phyloP scores from a whole-genome alignment of 2,888 invertebrate genomes.

The Noctua janthina region DNA sequence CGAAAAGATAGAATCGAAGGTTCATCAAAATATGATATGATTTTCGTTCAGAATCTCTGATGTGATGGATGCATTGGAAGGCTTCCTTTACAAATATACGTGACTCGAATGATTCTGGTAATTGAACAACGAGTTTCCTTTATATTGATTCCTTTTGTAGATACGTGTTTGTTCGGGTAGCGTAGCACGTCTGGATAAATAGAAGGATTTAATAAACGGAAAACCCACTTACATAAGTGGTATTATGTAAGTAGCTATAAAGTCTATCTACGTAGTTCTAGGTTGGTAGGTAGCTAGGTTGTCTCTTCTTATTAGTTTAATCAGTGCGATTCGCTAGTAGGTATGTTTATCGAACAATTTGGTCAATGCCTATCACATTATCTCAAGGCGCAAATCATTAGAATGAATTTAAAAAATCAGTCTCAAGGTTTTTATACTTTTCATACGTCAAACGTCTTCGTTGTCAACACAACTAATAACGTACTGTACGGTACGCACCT shows the following conservation, averaged over 20 bases:
- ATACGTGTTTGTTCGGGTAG: slow-evolving; percentile 8
- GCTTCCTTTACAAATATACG: slow-evolving; percentile 70
- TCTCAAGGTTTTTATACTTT: slow-evolving; percentile 36
- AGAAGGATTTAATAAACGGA: neutral
- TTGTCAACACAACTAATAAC: slow-evolving; percentile 1
- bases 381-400: slow-evolving; percentile 47
- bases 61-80: slow-evolving; percentile 56
- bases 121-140: slow-evolving; percentile 59
- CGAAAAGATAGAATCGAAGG: slow-evolving; percentile 1
- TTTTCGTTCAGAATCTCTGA: slow-evolving; percentile 33
- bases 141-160: slow-evolving; percentile 37
- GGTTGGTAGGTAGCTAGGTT: neutral
- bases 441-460: neutral
- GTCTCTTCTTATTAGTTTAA: slow-evolving; percentile 14
- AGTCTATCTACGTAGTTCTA: neutral
- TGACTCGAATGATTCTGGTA: slow-evolving; percentile 72
- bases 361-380: slow-evolving; percentile 10
- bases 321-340: neutral
- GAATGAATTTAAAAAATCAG: slow-evolving; percentile 33
- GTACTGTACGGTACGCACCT: neutral
- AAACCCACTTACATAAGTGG: slow-evolving; percentile 7
- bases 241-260: slow-evolving; percentile 2
- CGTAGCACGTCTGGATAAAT: neutral
- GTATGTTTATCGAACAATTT: slow-evolving; percentile 9
- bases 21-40: slow-evolving; percentile 16